Evolutionary conservation across 2,797 vertebrate species (phyloP).

Genomic region (Phrynocephalus forsythii): DNA sequence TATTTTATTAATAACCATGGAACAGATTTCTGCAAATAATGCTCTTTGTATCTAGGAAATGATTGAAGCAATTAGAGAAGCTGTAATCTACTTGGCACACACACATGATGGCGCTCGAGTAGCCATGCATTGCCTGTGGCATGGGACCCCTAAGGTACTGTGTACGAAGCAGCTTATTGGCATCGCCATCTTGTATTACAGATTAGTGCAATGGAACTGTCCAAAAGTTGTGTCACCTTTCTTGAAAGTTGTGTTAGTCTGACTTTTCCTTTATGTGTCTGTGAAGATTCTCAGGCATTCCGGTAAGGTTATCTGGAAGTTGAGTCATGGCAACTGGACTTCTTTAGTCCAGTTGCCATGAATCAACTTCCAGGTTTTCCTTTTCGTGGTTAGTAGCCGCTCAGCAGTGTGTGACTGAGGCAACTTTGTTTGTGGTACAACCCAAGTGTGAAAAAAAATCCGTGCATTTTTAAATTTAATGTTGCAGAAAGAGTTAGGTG

Average conservation of each 20-base stretch:
- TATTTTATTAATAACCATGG: neutral
- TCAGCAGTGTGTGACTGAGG: neutral
- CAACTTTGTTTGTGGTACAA: neutral
- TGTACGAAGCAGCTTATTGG: neutral
- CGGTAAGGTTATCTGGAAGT: too few relatives aligned
- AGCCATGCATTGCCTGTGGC: constrained; percentile 95
- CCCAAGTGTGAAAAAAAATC: neutral
- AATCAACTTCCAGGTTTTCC: neutral
- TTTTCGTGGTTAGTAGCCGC: neutral
- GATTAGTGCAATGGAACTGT: neutral
- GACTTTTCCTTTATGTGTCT: too few relatives aligned
- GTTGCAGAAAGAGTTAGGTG: too few relatives aligned
- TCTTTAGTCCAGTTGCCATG: too few relatives aligned
- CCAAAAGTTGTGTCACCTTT: neutral
- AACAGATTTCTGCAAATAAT: neutral
- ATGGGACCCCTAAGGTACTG: constrained; percentile 91
- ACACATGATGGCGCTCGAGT: constrained; percentile 95
- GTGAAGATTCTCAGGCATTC: too few relatives aligned
- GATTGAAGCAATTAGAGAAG: constrained; percentile 94
- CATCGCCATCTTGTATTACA: neutral
- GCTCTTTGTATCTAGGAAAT: constrained; percentile 84
- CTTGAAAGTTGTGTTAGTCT: neutral
- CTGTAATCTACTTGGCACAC: constrained; percentile 93
- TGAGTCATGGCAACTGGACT: too few relatives aligned
- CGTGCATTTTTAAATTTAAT: neutral